A percentile compares a stretch with the other conserved stretches of the same genome.
phyloP scores from a whole-genome alignment of 23 tunicate genomes.

The Styela clava region DNA sequence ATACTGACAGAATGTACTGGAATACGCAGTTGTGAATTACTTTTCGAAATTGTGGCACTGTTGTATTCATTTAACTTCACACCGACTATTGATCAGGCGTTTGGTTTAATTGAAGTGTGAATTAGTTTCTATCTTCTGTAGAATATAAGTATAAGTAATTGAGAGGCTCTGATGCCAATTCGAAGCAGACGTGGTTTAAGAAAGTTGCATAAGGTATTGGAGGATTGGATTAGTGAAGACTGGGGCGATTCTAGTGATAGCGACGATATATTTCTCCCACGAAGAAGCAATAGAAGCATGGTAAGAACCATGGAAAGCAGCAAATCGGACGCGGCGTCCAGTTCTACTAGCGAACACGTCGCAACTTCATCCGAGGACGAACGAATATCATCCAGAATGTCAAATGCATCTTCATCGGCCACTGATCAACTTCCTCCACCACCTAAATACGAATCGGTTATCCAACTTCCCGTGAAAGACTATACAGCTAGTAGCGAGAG shows the following conservation, averaged over 20 bases:
- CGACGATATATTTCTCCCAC: slow-evolving; percentile 1
- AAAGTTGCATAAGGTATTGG: slow-evolving; percentile 23
- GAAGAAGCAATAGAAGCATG: neutral
- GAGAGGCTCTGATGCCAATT: slow-evolving; percentile 17
- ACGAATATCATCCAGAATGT: slow-evolving; percentile 15
- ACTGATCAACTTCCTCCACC: slow-evolving; percentile 32
- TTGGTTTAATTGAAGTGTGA: neutral
- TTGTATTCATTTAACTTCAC: neutral
- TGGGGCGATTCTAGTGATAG: slow-evolving; percentile 26
- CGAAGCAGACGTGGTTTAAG: slow-evolving; percentile 9
- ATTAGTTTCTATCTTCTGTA: neutral
- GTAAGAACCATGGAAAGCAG: slow-evolving; percentile 10
- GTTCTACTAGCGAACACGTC: neutral
- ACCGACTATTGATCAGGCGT: neutral
- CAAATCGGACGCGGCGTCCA: neutral
- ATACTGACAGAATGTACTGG: neutral
- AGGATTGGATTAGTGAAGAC: slow-evolving; percentile 29
- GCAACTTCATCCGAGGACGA: neutral
- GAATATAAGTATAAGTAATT: neutral
- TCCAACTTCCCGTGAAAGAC: slow-evolving; percentile 8
- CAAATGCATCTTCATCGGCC: slow-evolving; percentile 20
- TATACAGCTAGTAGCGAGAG: neutral
- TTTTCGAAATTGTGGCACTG: neutral
- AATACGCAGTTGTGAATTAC: neutral
- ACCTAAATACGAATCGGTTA: slow-evolving; percentile 30